Evolutionary conservation across 1,140 invertebrate genomes (phyloP).

Genomic region (Drosophila sulfurigaster): DNA sequence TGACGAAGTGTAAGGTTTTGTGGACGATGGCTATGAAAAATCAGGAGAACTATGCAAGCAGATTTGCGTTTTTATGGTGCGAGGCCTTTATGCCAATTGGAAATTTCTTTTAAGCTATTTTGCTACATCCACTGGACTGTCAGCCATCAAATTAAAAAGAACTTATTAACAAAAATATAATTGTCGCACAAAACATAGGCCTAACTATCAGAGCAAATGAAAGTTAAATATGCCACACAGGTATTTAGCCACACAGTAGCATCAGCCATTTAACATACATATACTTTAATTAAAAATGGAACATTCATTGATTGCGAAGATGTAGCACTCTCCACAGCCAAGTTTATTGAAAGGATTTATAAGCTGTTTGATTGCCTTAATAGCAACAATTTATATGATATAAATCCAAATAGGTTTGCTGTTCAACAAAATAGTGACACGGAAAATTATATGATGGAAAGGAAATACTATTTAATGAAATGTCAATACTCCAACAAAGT

Average conservation of each 20-base stretch:
- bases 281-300: no score
- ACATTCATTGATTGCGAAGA: background rate
- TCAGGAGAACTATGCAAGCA: background rate
- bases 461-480: no score
- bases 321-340: background rate
- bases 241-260: no score
- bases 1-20: conserved; percentile 4
- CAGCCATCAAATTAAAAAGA: conserved; percentile 4
- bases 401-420: conserved; percentile 2
- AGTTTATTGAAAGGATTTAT: conserved; percentile 7
- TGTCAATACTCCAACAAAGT: no score
- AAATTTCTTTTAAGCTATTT: conserved; percentile 29
- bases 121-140: conserved; percentile 8
- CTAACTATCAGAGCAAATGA: no score
- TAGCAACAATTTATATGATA: conserved; percentile 13
- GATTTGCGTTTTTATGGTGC: conserved; percentile 3
- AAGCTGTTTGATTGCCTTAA: conserved; percentile 31
- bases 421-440: background rate
- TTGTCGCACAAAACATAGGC: background rate
- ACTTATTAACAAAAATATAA: background rate
- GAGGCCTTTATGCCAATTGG: background rate
- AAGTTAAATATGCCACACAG: no score
- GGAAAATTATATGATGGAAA: no score
- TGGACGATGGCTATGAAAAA: background rate
- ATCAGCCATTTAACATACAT: no score